Percentiles rank a stretch among this genome's conserved stretches.
These are phyloP conservation scores for Leucoraja erinaceus DNA, from an alignment of 2,113 vertebrate genomes.

Conservation along the genomic window DNA sequence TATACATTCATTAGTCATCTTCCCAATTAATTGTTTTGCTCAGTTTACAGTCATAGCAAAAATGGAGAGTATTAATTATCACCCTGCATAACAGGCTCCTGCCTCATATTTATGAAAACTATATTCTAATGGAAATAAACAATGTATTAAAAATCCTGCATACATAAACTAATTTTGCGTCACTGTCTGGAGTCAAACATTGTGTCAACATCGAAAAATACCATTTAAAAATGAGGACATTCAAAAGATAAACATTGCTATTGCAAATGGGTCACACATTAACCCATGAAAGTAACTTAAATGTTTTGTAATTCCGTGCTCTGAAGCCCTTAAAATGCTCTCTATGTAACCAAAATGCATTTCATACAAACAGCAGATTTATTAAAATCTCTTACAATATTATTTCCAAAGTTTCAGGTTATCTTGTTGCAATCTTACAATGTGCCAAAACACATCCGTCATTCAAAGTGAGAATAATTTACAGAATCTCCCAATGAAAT, in stretches of 20 bases:
- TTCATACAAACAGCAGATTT: not conserved
- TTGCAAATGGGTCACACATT: not conserved
- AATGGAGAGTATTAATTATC: not conserved
- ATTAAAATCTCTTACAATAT: not conserved
- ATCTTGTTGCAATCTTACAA: not conserved
- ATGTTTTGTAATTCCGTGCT: not conserved
- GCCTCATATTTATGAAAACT: not conserved
- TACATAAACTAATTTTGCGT: not conserved
- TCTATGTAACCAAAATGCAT: not conserved
- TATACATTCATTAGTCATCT: not conserved
- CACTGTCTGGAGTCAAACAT: not conserved
- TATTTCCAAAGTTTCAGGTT: not conserved
- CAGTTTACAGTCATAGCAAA: not conserved
- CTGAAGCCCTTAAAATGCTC: not conserved
- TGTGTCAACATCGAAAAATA: not conserved
- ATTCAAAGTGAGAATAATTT: not conserved
- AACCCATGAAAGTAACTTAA: not conserved
- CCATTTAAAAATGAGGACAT: not conserved
- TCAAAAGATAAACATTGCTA: not conserved
- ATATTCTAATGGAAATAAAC: not conserved
- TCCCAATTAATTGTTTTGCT: not conserved
- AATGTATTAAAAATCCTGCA: not conserved
- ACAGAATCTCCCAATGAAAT: not conserved
- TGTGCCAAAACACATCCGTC: no score
- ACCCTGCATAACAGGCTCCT: not conserved